Percentiles rank a stretch among this genome's conserved stretches.
phyloP scores from a whole-genome alignment of 2,888 invertebrate species.

The Mycalesis mineus region DNA sequence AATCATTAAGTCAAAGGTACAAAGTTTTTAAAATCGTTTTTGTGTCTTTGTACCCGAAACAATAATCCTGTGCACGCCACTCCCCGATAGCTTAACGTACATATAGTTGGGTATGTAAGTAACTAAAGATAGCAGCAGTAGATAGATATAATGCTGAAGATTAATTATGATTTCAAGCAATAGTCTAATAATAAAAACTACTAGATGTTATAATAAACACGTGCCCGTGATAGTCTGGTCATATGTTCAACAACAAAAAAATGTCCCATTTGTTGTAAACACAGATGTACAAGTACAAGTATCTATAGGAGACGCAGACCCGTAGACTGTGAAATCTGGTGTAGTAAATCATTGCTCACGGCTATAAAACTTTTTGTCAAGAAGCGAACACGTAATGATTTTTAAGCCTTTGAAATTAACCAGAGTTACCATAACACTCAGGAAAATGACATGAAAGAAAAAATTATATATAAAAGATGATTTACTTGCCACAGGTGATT shows the following conservation, averaged over 20 bases:
- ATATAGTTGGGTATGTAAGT: too few relatives aligned
- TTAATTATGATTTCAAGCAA: too few relatives aligned
- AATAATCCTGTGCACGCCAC: too few relatives aligned
- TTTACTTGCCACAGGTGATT: too few relatives aligned
- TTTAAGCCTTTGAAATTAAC: slow-evolving; percentile 37
- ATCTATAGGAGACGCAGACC: slow-evolving; percentile 29
- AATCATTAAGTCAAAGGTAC: too few relatives aligned
- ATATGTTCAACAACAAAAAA: slow-evolving; percentile 24
- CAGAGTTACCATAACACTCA: slow-evolving; percentile 9
- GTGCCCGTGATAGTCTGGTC: slow-evolving; percentile 27
- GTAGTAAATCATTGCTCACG: slow-evolving; percentile 57
- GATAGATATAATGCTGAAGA: too few relatives aligned
- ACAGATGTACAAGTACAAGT: slow-evolving; percentile 28
- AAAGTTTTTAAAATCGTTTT: too few relatives aligned
- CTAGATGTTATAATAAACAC: slow-evolving; percentile 23
- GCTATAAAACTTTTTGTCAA: slow-evolving; percentile 67
- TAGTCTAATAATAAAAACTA: not conserved
- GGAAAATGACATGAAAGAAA: not conserved
- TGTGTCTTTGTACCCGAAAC: too few relatives aligned
- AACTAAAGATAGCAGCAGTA: too few relatives aligned
- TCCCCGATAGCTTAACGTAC: too few relatives aligned
- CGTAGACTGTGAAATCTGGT: slow-evolving; percentile 56
- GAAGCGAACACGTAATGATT: slow-evolving; percentile 37
- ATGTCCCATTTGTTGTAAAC: slow-evolving; percentile 26
- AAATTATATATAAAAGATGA: too few relatives aligned